Percentiles rank a stretch among this genome's conserved stretches.
phyloP scores from a whole-genome alignment of 2,797 vertebrate species.

The Bufotes viridis region DNA sequence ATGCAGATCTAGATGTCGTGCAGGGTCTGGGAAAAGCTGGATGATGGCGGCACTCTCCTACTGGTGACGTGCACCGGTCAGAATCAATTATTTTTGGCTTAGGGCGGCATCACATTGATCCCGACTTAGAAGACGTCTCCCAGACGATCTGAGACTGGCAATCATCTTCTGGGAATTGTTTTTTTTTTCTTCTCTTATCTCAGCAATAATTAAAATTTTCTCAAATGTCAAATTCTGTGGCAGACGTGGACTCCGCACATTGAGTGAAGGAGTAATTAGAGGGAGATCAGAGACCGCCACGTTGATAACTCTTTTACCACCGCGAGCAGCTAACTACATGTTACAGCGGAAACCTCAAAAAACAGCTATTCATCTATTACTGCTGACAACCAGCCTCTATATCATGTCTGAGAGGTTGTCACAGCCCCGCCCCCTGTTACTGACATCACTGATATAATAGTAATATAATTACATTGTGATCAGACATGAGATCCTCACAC shows the following conservation, averaged over 20 bases:
- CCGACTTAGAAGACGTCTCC: background rate
- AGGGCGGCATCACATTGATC: background rate
- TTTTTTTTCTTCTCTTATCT: background rate
- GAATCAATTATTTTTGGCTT: background rate
- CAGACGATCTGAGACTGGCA: background rate
- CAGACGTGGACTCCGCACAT: background rate
- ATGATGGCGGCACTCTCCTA: too few species aligned
- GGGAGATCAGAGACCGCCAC: background rate
- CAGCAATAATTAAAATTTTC: background rate
- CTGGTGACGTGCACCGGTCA: background rate
- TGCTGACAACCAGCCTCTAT: too few species aligned
- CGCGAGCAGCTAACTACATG: background rate
- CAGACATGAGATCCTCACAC: too few species aligned
- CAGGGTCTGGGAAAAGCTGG: background rate
- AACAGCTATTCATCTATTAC: too few species aligned
- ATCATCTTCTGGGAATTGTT: slow-evolving; percentile 1
- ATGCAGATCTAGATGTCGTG: background rate
- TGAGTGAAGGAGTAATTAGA: background rate
- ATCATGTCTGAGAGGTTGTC: background rate
- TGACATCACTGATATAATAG: background rate
- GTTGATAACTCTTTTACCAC: background rate
- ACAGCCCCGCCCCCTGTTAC: background rate
- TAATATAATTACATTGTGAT: too few species aligned
- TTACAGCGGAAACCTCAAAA: background rate
- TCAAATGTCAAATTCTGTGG: background rate